Percentiles rank a stretch among this genome's conserved stretches.
Evolutionary conservation across 2,113 vertebrate genomes (phyloP).

Genomic region (Zosterops pallidus): DNA sequence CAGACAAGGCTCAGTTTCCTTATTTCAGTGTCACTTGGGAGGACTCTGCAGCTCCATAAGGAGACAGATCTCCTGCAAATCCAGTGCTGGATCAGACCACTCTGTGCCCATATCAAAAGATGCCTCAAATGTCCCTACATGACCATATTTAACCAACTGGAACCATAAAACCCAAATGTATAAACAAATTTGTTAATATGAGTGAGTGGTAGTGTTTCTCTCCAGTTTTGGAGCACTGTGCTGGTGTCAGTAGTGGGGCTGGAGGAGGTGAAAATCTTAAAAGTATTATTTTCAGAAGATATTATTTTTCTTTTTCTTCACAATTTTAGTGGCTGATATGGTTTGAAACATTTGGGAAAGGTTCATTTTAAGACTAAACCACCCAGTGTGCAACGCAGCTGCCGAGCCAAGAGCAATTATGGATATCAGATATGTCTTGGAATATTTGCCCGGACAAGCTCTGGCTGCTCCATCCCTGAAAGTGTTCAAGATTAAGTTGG

Average conservation of each 20-base stretch:
- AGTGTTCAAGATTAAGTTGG: background rate
- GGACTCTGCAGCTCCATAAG: background rate
- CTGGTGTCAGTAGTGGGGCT: background rate
- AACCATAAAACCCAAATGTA: background rate
- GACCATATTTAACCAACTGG: background rate
- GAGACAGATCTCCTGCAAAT: background rate
- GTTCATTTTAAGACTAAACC: background rate
- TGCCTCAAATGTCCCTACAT: background rate
- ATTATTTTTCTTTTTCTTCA: background rate
- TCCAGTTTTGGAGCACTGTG: rapidly evolving
- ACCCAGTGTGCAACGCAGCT: background rate
- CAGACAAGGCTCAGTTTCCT: background rate
- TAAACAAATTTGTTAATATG: background rate
- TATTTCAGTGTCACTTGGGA: background rate
- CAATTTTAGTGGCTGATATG: background rate
- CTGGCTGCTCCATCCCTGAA: background rate
- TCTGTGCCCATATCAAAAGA: background rate
- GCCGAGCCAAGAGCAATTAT: rapidly evolving
- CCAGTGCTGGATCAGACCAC: background rate
- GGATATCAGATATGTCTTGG: background rate
- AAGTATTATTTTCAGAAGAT: background rate
- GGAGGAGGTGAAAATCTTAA: background rate
- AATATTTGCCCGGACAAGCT: background rate
- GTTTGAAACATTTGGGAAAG: background rate
- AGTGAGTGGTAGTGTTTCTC: background rate